phyloP scores from a whole-genome alignment of 2,888 invertebrate genomes.

The Halictus quadricinctus region DNA sequence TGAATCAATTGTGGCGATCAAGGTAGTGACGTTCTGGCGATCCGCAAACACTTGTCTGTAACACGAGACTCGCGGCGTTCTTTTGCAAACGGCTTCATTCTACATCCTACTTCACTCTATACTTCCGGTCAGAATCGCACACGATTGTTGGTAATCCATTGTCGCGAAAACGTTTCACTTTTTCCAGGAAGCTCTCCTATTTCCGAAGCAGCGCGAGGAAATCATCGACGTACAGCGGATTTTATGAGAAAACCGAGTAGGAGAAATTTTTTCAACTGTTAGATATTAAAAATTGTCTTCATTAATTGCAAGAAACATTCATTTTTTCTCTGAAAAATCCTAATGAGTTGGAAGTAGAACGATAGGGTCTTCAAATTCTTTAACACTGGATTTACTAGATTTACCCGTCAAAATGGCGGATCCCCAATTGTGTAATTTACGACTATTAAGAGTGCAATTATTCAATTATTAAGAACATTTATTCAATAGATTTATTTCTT shows the following conservation, averaged over 20 bases:
- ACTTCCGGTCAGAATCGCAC: constrained; percentile 7
- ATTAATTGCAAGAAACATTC: background rate
- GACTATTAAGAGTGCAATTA: no score
- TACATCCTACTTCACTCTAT: background rate
- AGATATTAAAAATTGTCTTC: no score
- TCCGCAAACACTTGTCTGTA: constrained; percentile 17
- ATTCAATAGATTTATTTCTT: no score
- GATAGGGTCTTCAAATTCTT: no score
- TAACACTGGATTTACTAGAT: no score
- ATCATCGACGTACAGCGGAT: background rate
- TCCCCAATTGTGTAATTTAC: no score
- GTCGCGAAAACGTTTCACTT: background rate
- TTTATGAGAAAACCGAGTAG: no score
- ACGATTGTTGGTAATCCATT: constrained; percentile 16
- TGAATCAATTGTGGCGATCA: background rate
- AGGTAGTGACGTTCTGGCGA: background rate
- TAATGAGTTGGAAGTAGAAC: no score
- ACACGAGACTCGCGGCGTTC: constrained; percentile 20
- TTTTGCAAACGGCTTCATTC: background rate
- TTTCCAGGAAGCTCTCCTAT: background rate
- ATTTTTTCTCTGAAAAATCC: background rate
- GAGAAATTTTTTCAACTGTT: no score
- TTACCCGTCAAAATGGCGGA: no score
- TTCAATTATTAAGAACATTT: no score
- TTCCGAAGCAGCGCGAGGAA: background rate